Evolutionary conservation across 2,888 invertebrate genomes (phyloP).

Genomic region (Synergus gifuensis): DNA sequence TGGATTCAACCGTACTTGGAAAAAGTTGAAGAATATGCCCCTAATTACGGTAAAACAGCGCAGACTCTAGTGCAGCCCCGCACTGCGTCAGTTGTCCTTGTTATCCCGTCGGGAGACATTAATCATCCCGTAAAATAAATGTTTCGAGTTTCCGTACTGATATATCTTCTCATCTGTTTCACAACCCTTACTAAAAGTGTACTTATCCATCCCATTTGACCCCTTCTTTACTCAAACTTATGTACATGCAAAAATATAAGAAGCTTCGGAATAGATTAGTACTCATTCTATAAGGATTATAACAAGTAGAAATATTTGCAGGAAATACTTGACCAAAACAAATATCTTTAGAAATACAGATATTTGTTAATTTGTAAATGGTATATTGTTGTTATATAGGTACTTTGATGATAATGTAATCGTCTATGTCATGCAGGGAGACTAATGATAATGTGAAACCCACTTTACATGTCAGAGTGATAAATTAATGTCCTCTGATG

Average conservation of each 20-base stretch:
- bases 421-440: not conserved
- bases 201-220: constrained; percentile 3
- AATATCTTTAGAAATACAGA: not conserved
- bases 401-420: not conserved
- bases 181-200: constrained; percentile 47
- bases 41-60: constrained; percentile 74
- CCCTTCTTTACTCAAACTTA: constrained; percentile 41
- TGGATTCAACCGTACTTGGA: constrained; percentile 60
- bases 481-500: not conserved
- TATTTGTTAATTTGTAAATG: too few species aligned
- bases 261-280: constrained; percentile 24
- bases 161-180: constrained; percentile 56
- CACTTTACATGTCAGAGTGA: not conserved
- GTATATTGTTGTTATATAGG: not conserved
- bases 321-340: not conserved
- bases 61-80: constrained; percentile 66
- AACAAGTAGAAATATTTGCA: not conserved
- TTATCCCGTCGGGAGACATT: constrained; percentile 61
- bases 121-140: constrained; percentile 64
- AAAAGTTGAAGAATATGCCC: constrained; percentile 72
- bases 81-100: constrained; percentile 68
- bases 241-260: constrained; percentile 45
- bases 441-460: not conserved
- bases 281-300: not conserved
- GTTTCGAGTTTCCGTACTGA: constrained; percentile 61